These are phyloP conservation scores for Tragelaphus buxtoni DNA, from an alignment of 2,113 vertebrate species.

Conservation along the genomic window DNA sequence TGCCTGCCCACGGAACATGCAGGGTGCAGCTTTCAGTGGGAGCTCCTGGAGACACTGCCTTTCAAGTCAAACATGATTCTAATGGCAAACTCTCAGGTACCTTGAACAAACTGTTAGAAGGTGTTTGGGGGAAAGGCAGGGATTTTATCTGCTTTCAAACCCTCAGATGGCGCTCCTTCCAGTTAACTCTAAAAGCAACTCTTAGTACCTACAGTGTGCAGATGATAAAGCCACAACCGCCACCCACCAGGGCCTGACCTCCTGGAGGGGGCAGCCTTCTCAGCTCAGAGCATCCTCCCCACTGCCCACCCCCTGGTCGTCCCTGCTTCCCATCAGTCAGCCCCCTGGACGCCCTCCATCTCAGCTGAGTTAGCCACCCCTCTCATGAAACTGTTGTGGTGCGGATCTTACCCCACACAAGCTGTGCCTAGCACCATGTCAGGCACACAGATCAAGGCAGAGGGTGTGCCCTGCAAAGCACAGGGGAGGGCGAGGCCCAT, in stretches of 20 bases:
- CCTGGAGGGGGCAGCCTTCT: not conserved
- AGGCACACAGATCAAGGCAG: not conserved
- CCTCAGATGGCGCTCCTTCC: not conserved
- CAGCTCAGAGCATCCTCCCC: not conserved
- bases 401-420: not conserved
- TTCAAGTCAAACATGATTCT: not conserved
- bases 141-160: not conserved
- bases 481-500: not conserved
- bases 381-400: not conserved
- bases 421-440: not conserved
- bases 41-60: not conserved
- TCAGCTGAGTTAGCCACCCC: not conserved
- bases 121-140: not conserved
- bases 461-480: too few species aligned
- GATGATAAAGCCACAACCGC: not conserved
- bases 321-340: not conserved
- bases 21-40: not conserved
- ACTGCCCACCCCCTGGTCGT: accelerated
- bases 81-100: not conserved
- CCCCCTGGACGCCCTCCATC: not conserved
- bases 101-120: not conserved
- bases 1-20: not conserved
- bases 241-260: not conserved
- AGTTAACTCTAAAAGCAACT: not conserved
- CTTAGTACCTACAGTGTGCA: not conserved